phyloP scores from a whole-genome alignment of 2,797 vertebrate genomes.

The Netta rufina region DNA sequence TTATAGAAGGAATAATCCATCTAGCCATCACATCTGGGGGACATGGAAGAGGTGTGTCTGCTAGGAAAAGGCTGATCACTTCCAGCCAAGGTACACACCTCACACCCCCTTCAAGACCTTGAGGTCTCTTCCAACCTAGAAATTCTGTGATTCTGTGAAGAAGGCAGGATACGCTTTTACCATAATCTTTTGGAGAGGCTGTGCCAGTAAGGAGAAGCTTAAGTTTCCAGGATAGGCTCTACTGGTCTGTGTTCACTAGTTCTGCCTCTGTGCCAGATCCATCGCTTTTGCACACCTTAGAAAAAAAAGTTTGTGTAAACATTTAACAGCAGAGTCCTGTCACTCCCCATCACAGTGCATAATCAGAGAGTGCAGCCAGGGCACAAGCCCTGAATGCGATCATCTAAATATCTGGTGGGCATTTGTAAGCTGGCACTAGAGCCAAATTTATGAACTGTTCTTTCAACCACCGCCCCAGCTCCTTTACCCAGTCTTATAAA shows the following conservation, averaged over 20 bases:
- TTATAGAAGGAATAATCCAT: background rate
- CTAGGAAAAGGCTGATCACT: background rate
- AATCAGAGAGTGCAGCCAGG: background rate
- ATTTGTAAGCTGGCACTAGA: background rate
- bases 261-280: background rate
- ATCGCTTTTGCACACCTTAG: background rate
- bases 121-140: too few relatives aligned
- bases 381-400: background rate
- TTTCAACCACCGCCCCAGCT: background rate
- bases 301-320: background rate
- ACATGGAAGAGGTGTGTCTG: background rate
- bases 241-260: background rate
- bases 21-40: background rate
- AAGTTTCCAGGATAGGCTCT: background rate
- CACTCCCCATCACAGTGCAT: background rate
- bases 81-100: background rate
- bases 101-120: background rate
- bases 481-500: background rate
- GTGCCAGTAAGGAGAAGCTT: background rate
- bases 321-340: background rate
- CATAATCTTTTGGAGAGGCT: background rate
- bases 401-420: background rate
- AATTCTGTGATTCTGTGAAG: too few relatives aligned
- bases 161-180: background rate
- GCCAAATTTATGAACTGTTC: background rate